phyloP scores from a whole-genome alignment of 2,888 invertebrate species.

The Bellardia pandia region DNA sequence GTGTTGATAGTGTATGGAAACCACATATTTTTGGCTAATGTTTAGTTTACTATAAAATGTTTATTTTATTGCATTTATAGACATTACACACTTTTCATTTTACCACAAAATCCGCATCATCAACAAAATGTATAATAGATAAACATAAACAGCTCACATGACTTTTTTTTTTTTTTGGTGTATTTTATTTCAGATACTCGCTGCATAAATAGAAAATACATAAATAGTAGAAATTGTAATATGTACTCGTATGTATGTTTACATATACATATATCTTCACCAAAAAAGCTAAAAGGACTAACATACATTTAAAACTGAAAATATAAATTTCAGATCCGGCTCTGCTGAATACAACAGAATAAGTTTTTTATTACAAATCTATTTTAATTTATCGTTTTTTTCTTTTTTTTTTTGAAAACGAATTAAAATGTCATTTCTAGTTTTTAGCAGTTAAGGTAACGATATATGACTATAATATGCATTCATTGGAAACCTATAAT shows the following conservation, averaged over 20 bases:
- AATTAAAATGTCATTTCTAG: too few relatives aligned
- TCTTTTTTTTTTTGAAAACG: too few relatives aligned
- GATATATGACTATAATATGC: background rate
- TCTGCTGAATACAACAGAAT: too few relatives aligned
- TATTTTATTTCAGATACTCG: constrained; percentile 6
- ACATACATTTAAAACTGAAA: too few relatives aligned
- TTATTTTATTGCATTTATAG: constrained; percentile 55
- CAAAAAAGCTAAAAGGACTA: background rate
- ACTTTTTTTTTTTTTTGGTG: background rate
- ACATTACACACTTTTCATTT: constrained; percentile 50
- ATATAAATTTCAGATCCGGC: too few relatives aligned
- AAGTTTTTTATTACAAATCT: too few relatives aligned
- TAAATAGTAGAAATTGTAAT: background rate
- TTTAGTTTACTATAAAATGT: constrained; percentile 60
- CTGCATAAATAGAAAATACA: background rate
- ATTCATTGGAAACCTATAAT: background rate
- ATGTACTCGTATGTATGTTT: background rate
- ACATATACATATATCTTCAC: background rate
- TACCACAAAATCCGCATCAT: constrained; percentile 63
- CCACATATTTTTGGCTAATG: constrained; percentile 66
- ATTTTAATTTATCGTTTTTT: too few relatives aligned
- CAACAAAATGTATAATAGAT: constrained; percentile 54
- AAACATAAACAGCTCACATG: background rate
- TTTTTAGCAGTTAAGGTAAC: background rate
- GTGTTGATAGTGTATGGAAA: constrained; percentile 55